Conservation (phyloP, 2,797 vertebrate genomes). For the Erpetoichthys calabaricus region DNA sequence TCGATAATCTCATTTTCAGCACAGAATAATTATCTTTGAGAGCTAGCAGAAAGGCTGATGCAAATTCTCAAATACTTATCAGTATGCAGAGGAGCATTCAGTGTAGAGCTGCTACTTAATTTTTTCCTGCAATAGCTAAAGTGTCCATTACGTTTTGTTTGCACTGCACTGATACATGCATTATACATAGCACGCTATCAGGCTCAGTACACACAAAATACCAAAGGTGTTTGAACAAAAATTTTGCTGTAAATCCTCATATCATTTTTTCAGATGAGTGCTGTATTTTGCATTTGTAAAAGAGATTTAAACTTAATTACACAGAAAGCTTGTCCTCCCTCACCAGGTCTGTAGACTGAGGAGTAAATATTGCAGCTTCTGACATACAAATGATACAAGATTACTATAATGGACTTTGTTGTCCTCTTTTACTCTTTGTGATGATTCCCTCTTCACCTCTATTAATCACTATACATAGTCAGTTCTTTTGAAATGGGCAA, state of each 20-base stretch:
- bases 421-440: too few relatives aligned
- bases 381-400: too few relatives aligned
- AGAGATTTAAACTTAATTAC: background rate
- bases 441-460: too few relatives aligned
- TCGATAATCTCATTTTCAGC: background rate
- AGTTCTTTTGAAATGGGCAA: too few relatives aligned
- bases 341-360: too few relatives aligned
- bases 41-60: background rate
- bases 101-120: background rate
- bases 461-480: too few relatives aligned
- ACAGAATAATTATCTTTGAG: background rate
- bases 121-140: background rate
- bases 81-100: background rate
- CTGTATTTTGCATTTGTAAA: constrained; percentile 1
- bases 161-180: background rate
- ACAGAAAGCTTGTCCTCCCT: background rate
- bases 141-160: background rate
- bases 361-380: too few relatives aligned
- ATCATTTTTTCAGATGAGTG: background rate
- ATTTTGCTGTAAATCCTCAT: background rate
- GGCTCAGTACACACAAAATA: background rate
- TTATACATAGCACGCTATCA: background rate
- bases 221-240: background rate
- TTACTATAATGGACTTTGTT: too few relatives aligned
- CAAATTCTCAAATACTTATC: background rate